Conservation (phyloP, 2,113 vertebrate genomes). For the Sturnus vulgaris region DNA sequence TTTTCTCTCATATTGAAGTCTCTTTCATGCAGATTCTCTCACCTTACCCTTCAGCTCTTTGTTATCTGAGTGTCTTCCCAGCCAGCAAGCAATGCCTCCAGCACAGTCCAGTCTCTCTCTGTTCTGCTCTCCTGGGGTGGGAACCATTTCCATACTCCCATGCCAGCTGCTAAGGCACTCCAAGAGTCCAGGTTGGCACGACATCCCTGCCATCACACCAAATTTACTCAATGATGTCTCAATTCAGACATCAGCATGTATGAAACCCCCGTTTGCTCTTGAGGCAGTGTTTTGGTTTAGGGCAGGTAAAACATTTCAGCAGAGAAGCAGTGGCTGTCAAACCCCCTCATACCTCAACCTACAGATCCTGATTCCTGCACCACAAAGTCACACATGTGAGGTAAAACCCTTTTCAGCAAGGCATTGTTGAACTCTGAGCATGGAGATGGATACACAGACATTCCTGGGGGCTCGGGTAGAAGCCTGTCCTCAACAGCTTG, state of each 20-base stretch:
- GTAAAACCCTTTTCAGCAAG: not conserved
- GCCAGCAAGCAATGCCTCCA: not conserved
- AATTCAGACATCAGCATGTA: not conserved
- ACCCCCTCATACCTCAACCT: not conserved
- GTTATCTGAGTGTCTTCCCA: not conserved
- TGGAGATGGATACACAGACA: too few relatives aligned
- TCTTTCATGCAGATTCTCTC: not conserved
- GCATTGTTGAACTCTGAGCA: not conserved
- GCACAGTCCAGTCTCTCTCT: not conserved
- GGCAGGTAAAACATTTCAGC: not conserved
- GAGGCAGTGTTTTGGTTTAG: not conserved
- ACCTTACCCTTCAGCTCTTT: not conserved
- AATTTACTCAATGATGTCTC: not conserved
- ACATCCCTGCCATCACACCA: not conserved
- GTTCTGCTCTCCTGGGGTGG: fast-evolving
- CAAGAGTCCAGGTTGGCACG: not conserved
- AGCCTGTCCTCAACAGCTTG: not conserved
- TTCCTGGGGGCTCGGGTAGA: not conserved
- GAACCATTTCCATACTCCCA: not conserved
- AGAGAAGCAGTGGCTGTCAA: not conserved
- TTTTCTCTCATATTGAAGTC: not conserved
- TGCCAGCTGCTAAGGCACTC: not conserved
- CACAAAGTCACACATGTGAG: fast-evolving
- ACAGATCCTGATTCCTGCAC: not conserved
- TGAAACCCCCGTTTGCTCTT: not conserved